Evolutionary conservation across 2,888 invertebrate species (phyloP), one percentile per base, ranked within the genome.

Genomic region (Apamea anceps): DNA sequence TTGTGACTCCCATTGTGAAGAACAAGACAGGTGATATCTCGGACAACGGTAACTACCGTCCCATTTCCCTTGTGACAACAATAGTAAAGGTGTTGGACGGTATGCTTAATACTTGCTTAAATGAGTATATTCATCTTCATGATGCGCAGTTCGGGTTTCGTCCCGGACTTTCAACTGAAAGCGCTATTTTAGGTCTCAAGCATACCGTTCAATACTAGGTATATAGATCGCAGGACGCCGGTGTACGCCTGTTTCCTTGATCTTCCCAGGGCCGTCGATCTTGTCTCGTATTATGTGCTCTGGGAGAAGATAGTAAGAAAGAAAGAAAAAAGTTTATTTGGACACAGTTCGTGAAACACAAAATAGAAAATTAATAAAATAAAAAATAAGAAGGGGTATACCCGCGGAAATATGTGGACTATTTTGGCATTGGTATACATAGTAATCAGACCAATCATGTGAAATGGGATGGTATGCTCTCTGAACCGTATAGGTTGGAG

Each of bases 91-190:
- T 67, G 28, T 57, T 67, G 45, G 67, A 75, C 28, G 57, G 45
- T 67, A 1, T 25, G 45, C 54, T 75, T 67, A 42, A 67, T 75
- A 15, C 54, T 57, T 57, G 12, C 2, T 28, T 67, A 13, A 28
- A 12, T 28, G n/a, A 75, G 0, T 54, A 42, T 8, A n/a, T 45
- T 8, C 7, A 28, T 57, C 42, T 75, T 37, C 54, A 76, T 28
- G 51, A 51, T 21, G 62, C 63, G 25, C 48, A 75, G 15, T 75
- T 70, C 6, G 57, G 65, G 54, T 42, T 74, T 74, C 65, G 42
- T 10, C n/a, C 42, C 15, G 32, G 25, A 71, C 54, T 57, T 21
- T 54, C n/a, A 37, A 37, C 70, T 7, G 15, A 62, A 8, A 62
- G 28, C 18, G 62, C 28, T 28, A 62, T 18, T 28, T 28, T 28